Evolutionary conservation across 2,797 vertebrate genomes (phyloP).

Genomic region (Acropternis orthonyx): DNA sequence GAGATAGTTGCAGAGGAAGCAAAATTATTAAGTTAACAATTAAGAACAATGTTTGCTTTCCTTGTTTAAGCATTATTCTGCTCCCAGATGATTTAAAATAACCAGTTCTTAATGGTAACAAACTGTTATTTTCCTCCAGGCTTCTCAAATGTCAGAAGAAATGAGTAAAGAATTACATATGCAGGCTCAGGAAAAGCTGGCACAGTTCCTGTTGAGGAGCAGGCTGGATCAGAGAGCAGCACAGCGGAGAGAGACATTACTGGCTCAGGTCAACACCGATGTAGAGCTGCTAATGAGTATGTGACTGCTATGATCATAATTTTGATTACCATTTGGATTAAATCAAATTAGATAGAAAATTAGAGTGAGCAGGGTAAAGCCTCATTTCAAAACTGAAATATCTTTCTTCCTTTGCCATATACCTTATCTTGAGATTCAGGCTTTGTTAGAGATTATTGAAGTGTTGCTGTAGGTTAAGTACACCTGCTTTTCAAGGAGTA

Average conservation of each 20-base stretch:
- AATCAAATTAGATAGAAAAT: slow-evolving; percentile 5
- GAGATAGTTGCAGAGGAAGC: slow-evolving; percentile 22
- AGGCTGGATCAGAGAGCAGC: slow-evolving; percentile 73
- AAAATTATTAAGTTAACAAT: slow-evolving; percentile 32
- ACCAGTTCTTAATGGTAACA: slow-evolving; percentile 8
- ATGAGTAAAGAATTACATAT: slow-evolving; percentile 82
- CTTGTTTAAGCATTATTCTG: slow-evolving; percentile 21
- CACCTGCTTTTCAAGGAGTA: background rate
- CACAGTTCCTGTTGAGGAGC: slow-evolving; percentile 79
- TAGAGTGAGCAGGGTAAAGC: background rate
- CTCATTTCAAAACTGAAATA: background rate
- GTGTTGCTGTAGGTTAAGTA: background rate
- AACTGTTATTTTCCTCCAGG: slow-evolving; percentile 68
- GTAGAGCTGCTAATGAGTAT: slow-evolving; percentile 85
- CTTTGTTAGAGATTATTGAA: background rate
- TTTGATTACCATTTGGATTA: slow-evolving; percentile 3
- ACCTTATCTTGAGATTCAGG: background rate
- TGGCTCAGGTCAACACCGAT: slow-evolving; percentile 88
- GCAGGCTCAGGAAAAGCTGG: slow-evolving; percentile 84
- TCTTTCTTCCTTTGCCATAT: background rate
- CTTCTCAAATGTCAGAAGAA: slow-evolving; percentile 77
- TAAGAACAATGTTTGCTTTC: slow-evolving; percentile 23
- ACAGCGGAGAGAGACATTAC: slow-evolving; percentile 80
- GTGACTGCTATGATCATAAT: slow-evolving; percentile 31
- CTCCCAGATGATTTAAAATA: slow-evolving; percentile 29